Evolutionary conservation across 1,140 invertebrate species (phyloP), one percentile per base, ranked within the genome.

Genomic region (Chlorops oryzae): DNA sequence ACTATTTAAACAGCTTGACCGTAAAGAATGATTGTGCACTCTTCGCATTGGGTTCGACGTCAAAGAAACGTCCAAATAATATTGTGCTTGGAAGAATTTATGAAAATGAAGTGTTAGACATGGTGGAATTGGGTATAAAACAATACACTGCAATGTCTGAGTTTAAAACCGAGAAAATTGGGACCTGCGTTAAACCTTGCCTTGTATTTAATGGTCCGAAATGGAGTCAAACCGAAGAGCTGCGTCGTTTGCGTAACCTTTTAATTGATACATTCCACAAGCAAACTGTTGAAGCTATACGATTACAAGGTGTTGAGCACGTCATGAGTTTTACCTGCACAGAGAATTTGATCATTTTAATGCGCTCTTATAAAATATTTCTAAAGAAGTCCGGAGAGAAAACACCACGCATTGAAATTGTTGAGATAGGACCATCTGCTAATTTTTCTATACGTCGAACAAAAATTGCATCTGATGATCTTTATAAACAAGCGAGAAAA

Each of bases 51-150:
- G 90, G 83, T 17, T 90, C 86, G n/a, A 86, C 92, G 55, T 89
- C 81, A 44, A 98, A 98, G 74, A 98, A 99, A 72, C 77, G 93
- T 18, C 95, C 96, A 2, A 82, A 98, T 63, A 97, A 96, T 76
- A 70, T 98, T 38, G 75, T 96, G 25, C 72, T 98, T 51, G 93
- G 91, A 3, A 78, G 96, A 57, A 86, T 89, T 58, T 98, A 86
- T 75, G 90, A 99, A 74, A 80, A 88, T 61, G 85, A 87, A 40
- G 71, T 99, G 22, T 74, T 98, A 34, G 96, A 99, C 67, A 97
- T 99, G 92, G 81, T 95, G 59, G 96, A 99, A 77, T 80, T 99
- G 52, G 90, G 91, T 18, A 79, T 98, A 15, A 86, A 90, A 53
- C 82, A 87, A 38, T 96, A 84, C 64, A 83, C 83, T 73, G 75